Evolutionary conservation across 2,888 invertebrate species (phyloP), one percentile per base, ranked within the genome.

Genomic region (Actias luna): DNA sequence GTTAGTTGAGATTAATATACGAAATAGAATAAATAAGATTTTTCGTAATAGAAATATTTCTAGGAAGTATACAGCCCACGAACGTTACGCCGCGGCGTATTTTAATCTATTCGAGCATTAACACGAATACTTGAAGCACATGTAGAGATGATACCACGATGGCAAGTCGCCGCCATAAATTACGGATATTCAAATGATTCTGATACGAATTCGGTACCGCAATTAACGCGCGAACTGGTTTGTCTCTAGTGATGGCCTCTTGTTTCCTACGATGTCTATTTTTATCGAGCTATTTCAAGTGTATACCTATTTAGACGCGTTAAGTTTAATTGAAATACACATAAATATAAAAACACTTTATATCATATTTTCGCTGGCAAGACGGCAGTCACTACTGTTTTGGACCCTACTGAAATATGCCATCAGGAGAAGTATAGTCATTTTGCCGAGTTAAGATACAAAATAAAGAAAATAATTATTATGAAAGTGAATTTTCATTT

Each of bases 121-220:
- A 84, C 88, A 85, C 85, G 82, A 76, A 85, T 82, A 81, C 77
- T 72, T 68, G 67, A 64, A 69, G 73, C 76, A 64, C 62, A 59
- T 60, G 76, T 83, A 77, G 86, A 85, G 90, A 91, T 84, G 91
- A 87, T 84, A 84, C 87, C 82, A 76, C 78, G n/a, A n/a, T n/a
- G 77, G 74, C 76, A 75, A 82, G 84, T 86, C 83, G 80, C 79
- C 77, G 85, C 79, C 85, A 89, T 92, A 90, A 92, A 92, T 92
- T 86, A 89, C 86, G 78, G 83, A 87, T 89, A 91, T 92, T 89
- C 90, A 89, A 92, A 92, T 90, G 83, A 80, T 83, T 85, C 78
- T 84, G 90, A 90, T 92, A 90, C 90, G 86, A 85, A 91, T 90
- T 91, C 84, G 89, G 89, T 90, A 88, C 88, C 85, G 91, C 90